These are phyloP conservation scores for Spea multiplicata DNA, from an alignment of 2,113 vertebrate species.

Conservation along the genomic window DNA sequence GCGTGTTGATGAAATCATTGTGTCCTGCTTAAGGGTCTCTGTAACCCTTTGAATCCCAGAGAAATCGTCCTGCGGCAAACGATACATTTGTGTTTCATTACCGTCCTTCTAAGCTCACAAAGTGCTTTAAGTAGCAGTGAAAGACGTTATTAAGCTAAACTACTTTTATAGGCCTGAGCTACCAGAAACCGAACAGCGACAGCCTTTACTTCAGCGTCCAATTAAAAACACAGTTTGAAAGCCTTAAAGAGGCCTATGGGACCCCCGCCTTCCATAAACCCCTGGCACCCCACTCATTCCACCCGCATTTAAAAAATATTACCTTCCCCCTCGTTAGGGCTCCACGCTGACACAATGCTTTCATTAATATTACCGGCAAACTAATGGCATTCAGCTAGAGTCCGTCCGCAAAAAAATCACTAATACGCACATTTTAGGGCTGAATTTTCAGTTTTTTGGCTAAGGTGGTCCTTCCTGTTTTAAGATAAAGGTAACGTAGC, in stretches of 20 bases:
- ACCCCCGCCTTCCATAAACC: conserved; percentile 63
- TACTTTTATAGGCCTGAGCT: conserved; percentile 64
- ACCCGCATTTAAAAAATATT: conserved; percentile 73
- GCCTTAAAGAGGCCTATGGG: conserved; percentile 70
- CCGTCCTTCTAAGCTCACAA: conserved; percentile 16
- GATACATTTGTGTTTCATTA: conserved; percentile 58
- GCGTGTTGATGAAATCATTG: neutral
- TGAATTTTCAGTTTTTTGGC: neutral
- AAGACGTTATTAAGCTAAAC: conserved; percentile 54
- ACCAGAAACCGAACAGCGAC: conserved; percentile 58
- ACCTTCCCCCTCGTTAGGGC: conserved; percentile 65
- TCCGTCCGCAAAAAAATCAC: neutral
- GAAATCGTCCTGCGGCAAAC: conserved; percentile 66
- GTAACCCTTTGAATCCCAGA: conserved; percentile 52
- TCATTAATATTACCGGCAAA: conserved; percentile 61
- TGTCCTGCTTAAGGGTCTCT: neutral
- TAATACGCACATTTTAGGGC: neutral
- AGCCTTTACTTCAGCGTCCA: conserved; percentile 65
- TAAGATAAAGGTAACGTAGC: no score
- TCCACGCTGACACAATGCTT: conserved; percentile 65
- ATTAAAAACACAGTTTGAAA: conserved; percentile 75
- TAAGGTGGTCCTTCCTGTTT: neutral
- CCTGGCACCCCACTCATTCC: conserved; percentile 62
- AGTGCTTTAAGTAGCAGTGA: conserved; percentile 58
- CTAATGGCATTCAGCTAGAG: neutral